A percentile compares a stretch with the other conserved stretches of the same genome.
These are phyloP conservation scores for Echinarachnius parma DNA, from an alignment of 53 echinoderm and acorn worm species.

Conservation along the genomic window DNA sequence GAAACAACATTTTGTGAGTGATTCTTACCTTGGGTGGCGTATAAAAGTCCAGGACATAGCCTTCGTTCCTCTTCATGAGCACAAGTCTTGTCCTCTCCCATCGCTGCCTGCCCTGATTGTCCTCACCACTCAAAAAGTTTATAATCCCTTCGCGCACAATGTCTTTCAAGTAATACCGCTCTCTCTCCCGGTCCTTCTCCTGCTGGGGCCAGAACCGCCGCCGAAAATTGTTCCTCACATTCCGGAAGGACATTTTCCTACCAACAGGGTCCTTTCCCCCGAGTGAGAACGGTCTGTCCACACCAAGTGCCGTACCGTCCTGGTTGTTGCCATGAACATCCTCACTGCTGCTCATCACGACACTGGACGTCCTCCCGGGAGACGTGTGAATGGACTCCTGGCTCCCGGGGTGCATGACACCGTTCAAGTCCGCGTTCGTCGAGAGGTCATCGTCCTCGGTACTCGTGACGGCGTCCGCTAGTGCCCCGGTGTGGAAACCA, in stretches of 20 bases:
- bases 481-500: constrained; percentile 63
- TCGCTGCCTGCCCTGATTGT: constrained; percentile 69
- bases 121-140: constrained; percentile 85
- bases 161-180: constrained; percentile 53
- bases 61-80: constrained; percentile 69
- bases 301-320: not conserved
- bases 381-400: constrained; percentile 41
- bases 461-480: constrained; percentile 38
- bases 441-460: constrained; percentile 45
- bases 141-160: constrained; percentile 91
- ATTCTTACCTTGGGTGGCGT: constrained; percentile 89
- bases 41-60: constrained; percentile 94
- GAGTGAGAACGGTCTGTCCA: constrained; percentile 17
- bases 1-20: too few species aligned
- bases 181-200: constrained; percentile 24
- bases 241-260: constrained; percentile 85
- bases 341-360: constrained; percentile 38
- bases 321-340: constrained; percentile 38
- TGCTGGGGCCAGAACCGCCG: constrained; percentile 57
- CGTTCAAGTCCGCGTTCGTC: constrained; percentile 35
- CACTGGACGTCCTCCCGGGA: constrained; percentile 51
- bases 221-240: constrained; percentile 81
- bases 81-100: constrained; percentile 89
- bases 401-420: constrained; percentile 32
- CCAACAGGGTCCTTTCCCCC: constrained; percentile 47